A percentile compares a stretch with the other conserved stretches of the same genome.
phyloP scores from a whole-genome alignment of 1,140 invertebrate species.

The Eumaeus atala region DNA sequence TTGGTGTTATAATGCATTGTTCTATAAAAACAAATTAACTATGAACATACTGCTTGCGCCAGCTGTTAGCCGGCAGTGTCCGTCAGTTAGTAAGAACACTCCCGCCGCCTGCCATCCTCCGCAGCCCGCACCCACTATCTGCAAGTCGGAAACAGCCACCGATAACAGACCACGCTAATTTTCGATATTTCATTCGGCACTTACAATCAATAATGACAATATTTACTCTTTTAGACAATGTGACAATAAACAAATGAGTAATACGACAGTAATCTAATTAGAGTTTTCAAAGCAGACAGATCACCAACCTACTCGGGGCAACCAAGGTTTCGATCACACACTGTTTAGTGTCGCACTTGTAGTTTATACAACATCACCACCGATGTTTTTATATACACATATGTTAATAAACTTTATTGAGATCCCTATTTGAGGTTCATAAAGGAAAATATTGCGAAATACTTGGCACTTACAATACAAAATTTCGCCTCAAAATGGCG shows the following conservation, averaged over 20 bases:
- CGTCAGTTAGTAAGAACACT: conserved; percentile 64
- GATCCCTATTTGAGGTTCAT: conserved; percentile 34
- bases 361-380: conserved; percentile 25
- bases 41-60: conserved; percentile 58
- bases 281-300: conserved; percentile 41
- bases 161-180: conserved; percentile 61
- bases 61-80: conserved; percentile 65
- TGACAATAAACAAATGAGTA: neutral
- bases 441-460: conserved; percentile 70
- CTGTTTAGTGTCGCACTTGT: conserved; percentile 27
- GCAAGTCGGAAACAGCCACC: conserved; percentile 60
- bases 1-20: too few relatives aligned
- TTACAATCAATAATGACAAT: neutral
- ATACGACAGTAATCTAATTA: conserved; percentile 57
- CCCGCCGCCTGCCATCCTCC: conserved; percentile 64
- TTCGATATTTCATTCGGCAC: conserved; percentile 8
- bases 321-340: conserved; percentile 38
- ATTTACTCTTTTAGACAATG: neutral
- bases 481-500: conserved; percentile 76
- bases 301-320: conserved; percentile 56
- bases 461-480: conserved; percentile 74
- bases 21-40: neutral
- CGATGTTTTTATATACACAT: conserved; percentile 38
- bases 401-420: conserved; percentile 32
- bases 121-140: conserved; percentile 64